phyloP scores from a whole-genome alignment of 1,140 invertebrate genomes.

The Drosophila tani region DNA sequence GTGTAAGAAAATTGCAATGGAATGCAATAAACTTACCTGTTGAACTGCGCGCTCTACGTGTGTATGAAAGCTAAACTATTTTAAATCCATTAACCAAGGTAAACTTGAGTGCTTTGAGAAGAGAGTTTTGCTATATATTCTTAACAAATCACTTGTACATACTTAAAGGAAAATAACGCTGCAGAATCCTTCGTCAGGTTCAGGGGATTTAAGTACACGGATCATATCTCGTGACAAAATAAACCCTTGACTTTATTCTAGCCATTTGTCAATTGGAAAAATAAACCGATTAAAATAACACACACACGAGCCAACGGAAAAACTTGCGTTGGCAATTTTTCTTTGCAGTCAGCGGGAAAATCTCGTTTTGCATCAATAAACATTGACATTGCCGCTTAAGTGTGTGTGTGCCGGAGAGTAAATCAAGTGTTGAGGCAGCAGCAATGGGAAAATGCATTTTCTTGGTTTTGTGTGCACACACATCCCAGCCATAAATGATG shows the following conservation, averaged over 20 bases:
- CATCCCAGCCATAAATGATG: conserved; percentile 62
- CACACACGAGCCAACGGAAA: conserved; percentile 35
- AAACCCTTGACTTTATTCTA: conserved; percentile 9
- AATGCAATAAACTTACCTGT: conserved; percentile 46
- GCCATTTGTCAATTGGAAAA: conserved; percentile 38
- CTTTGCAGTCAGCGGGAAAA: conserved; percentile 58
- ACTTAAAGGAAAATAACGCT: background rate
- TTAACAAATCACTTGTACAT: background rate
- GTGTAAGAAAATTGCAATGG: conserved; percentile 26
- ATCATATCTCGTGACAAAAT: background rate
- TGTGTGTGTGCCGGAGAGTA: conserved; percentile 12
- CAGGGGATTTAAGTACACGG: background rate
- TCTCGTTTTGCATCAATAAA: conserved; percentile 81
- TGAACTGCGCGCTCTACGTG: conserved; percentile 18
- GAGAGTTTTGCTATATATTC: conserved; percentile 9
- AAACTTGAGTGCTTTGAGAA: conserved; percentile 15
- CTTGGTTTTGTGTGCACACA: conserved; percentile 13
- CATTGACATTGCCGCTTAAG: conserved; percentile 70
- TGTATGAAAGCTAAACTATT: conserved; percentile 2
- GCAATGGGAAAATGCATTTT: conserved; percentile 52
- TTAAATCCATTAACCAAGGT: conserved; percentile 36
- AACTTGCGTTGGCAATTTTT: conserved; percentile 52
- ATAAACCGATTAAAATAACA: conserved; percentile 36
- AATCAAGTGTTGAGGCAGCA: conserved; percentile 42
- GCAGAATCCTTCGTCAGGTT: background rate